These are phyloP conservation scores for Ametastegia equiseti DNA, from an alignment of 2,888 invertebrate species.

Conservation along the genomic window DNA sequence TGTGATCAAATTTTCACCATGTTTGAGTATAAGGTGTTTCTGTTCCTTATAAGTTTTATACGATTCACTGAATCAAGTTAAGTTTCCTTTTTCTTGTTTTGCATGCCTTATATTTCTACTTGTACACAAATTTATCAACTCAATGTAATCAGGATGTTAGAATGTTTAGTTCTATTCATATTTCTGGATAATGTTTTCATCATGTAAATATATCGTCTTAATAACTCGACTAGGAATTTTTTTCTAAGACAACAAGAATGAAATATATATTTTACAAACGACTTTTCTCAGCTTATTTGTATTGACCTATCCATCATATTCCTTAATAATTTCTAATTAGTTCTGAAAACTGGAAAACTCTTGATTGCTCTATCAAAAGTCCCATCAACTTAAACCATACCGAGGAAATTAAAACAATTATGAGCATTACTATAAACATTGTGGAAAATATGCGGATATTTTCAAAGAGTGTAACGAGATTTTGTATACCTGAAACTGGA, in stretches of 20 bases:
- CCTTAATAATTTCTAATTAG: no score
- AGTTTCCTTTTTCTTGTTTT: not conserved
- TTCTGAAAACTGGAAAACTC: no score
- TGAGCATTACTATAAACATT: no score
- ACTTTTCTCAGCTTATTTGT: not conserved
- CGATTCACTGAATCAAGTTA: not conserved
- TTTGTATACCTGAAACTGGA: no score
- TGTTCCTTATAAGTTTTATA: not conserved
- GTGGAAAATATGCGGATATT: no score
- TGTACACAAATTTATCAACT: slow-evolving; percentile 13
- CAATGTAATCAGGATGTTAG: not conserved
- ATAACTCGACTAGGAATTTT: not conserved
- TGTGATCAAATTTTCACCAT: not conserved
- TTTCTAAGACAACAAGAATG: not conserved
- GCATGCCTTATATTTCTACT: not conserved
- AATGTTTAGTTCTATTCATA: not conserved
- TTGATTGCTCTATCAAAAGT: no score
- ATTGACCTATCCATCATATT: not conserved
- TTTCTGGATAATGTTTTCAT: slow-evolving; percentile 7
- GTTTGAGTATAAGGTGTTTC: not conserved
- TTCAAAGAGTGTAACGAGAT: no score
- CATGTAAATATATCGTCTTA: not conserved
- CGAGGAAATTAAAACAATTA: no score
- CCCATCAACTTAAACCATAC: no score
- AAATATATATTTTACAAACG: slow-evolving; percentile 22